phyloP scores from a whole-genome alignment of 2,888 invertebrate species.

The Melinopterus prodromus region DNA sequence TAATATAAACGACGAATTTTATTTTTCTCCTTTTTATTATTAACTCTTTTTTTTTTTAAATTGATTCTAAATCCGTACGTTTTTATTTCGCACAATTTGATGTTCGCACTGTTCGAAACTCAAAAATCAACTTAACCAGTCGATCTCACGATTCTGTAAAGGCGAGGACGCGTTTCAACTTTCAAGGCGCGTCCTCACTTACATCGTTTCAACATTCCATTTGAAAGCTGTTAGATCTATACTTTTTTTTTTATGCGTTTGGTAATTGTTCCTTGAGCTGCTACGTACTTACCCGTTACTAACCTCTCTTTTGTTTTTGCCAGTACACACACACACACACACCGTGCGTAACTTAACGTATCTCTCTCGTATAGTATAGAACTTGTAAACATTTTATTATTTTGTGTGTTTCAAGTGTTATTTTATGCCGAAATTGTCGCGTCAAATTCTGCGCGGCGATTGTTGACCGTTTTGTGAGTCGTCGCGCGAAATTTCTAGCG shows the following conservation, averaged over 20 bases:
- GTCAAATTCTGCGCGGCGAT: background rate
- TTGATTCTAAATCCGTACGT: background rate
- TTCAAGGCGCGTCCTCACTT: too few relatives aligned
- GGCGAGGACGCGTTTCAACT: too few relatives aligned
- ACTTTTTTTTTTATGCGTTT: constrained; percentile 11
- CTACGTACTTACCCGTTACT: constrained; percentile 20
- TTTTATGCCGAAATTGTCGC: constrained; percentile 18
- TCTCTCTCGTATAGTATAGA: constrained; percentile 34
- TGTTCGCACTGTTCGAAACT: background rate
- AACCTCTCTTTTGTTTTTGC: constrained; percentile 28
- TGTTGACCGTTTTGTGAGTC: background rate
- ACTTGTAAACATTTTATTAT: constrained; percentile 33
- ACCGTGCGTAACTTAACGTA: constrained; percentile 28
- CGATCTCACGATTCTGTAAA: background rate
- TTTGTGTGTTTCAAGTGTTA: constrained; percentile 31
- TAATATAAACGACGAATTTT: background rate
- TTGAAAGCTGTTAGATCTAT: constrained; percentile 23
- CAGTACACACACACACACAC: constrained; percentile 36
- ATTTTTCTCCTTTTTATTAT: background rate
- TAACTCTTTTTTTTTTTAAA: constrained; percentile 9
- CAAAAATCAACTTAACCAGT: background rate
- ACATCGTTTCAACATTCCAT: constrained; percentile 28
- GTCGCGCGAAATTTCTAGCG: background rate
- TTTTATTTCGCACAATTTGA: background rate
- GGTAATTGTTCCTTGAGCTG: constrained; percentile 21